These are phyloP conservation scores for Oreochromis niloticus DNA, from an alignment of 2,113 vertebrate genomes.

Conservation along the genomic window DNA sequence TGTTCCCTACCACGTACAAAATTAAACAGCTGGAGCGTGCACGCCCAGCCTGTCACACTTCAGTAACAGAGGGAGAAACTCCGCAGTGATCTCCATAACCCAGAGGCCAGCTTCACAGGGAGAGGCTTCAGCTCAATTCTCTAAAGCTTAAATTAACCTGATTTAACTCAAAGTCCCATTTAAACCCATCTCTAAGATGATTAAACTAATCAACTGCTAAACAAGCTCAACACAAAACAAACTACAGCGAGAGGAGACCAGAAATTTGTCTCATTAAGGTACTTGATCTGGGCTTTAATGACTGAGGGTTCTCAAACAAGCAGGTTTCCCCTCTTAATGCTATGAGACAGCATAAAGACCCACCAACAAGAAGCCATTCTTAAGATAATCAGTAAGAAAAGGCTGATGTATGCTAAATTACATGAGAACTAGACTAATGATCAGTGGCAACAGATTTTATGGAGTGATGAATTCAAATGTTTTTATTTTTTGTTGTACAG, in stretches of 20 bases:
- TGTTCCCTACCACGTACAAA: slow-evolving; percentile 32
- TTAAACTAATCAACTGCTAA: slow-evolving; percentile 10
- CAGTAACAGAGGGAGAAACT: slow-evolving; percentile 11
- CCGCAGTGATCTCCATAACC: slow-evolving; percentile 17
- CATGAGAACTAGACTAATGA: fast-evolving
- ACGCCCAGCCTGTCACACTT: neutral
- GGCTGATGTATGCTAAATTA: neutral
- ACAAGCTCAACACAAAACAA: neutral
- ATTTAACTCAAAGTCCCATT: neutral
- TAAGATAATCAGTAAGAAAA: neutral
- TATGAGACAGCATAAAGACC: neutral
- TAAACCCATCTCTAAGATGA: slow-evolving; percentile 20
- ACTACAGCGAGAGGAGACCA: neutral
- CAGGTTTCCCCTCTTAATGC: neutral
- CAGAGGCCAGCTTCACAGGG: neutral
- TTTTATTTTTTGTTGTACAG: neutral
- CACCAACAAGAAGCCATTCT: neutral
- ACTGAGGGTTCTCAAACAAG: neutral
- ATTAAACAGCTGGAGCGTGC: slow-evolving; percentile 49
- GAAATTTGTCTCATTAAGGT: neutral
- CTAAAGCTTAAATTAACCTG: slow-evolving; percentile 20
- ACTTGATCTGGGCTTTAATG: neutral
- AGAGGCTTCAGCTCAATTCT: slow-evolving; percentile 11
- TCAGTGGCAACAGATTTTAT: neutral
- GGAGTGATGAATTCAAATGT: neutral